These are phyloP conservation scores for Himalopsyche tibetana DNA, from an alignment of 2,888 invertebrate species.

Conservation along the genomic window DNA sequence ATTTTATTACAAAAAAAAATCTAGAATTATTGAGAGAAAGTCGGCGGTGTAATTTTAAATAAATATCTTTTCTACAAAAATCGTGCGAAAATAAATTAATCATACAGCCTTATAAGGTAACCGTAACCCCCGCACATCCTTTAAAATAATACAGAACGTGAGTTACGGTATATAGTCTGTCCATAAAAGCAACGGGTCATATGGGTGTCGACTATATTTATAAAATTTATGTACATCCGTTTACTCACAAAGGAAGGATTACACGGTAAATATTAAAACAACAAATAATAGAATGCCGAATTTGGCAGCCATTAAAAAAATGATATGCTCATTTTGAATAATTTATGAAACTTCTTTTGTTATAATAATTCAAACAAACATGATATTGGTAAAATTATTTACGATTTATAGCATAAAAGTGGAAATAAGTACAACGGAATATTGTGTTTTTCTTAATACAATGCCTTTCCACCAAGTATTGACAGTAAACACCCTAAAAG, in stretches of 20 bases:
- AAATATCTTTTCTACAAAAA: not conserved
- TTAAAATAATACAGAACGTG: constrained; percentile 35
- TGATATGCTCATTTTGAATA: too few relatives aligned
- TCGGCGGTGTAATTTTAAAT: not conserved
- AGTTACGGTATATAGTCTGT: not conserved
- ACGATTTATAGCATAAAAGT: too few relatives aligned
- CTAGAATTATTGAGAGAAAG: constrained; percentile 22
- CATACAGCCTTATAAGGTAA: not conserved
- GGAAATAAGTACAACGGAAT: too few relatives aligned
- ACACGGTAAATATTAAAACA: not conserved
- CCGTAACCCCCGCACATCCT: constrained; percentile 10
- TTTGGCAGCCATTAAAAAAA: too few relatives aligned
- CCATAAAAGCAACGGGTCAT: constrained; percentile 18
- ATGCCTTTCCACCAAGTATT: too few relatives aligned
- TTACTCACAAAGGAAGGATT: constrained; percentile 20
- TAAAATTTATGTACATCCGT: constrained; percentile 32
- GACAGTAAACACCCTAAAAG: too few relatives aligned
- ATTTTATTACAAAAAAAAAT: not conserved
- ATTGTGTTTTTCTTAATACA: too few relatives aligned
- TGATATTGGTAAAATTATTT: too few relatives aligned
- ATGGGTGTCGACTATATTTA: not conserved
- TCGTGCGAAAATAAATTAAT: constrained; percentile 37
- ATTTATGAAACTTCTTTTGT: too few relatives aligned
- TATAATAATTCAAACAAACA: too few relatives aligned
- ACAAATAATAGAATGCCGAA: not conserved